These are phyloP conservation scores for Strigamia transsilvanica DNA, from an alignment of 2,888 invertebrate species.

Conservation along the genomic window DNA sequence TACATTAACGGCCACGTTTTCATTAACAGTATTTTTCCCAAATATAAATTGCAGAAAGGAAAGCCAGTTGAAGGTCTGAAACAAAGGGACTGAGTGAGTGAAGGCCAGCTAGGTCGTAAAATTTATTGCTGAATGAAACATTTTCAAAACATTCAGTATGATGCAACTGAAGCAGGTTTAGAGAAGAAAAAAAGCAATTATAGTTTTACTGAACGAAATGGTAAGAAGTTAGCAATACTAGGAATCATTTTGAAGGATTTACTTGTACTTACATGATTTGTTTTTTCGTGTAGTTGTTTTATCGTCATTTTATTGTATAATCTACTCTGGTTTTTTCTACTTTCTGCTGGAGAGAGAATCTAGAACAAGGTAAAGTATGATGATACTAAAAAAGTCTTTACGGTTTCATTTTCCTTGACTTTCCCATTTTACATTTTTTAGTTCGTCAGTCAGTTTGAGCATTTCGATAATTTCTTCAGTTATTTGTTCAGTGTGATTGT, in stretches of 20 bases:
- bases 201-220: too few species aligned
- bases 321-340: constrained; percentile 15
- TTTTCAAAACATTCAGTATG: background rate
- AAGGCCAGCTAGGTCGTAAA: background rate
- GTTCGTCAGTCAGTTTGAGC: background rate
- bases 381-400: background rate
- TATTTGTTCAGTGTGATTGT: constrained; percentile 35
- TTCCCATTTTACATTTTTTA: background rate
- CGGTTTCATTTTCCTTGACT: background rate
- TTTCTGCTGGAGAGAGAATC: constrained; percentile 1
- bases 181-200: too few species aligned
- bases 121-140: background rate
- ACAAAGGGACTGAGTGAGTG: background rate
- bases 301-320: constrained; percentile 31
- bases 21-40: background rate
- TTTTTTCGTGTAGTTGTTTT: background rate
- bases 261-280: constrained; percentile 14
- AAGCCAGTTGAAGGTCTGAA: constrained; percentile 2
- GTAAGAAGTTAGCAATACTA: too few species aligned
- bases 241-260: background rate
- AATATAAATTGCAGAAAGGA: background rate
- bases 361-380: background rate
- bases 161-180: background rate
- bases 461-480: background rate
- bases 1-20: background rate